Conservation (phyloP, 2,797 vertebrate genomes). For the Nannoperca australis region DNA sequence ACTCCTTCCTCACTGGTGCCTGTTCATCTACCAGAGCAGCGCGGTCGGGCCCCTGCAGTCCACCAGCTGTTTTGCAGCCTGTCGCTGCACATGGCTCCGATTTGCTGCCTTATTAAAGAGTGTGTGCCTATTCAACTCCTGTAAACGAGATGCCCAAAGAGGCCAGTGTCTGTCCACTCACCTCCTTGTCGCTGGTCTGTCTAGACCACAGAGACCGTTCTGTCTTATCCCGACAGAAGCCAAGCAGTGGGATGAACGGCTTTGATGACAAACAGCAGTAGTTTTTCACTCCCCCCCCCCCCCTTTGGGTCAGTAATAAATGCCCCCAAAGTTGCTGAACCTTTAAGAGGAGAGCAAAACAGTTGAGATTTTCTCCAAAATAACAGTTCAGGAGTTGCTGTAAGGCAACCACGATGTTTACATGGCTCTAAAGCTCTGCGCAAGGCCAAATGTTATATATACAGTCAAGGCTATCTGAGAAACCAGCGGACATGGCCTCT, state of each 20-base stretch:
- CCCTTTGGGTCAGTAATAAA: neutral
- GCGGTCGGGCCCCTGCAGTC: conserved; percentile 3
- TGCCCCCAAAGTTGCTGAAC: conserved; percentile 46
- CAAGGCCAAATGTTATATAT: conserved; percentile 85
- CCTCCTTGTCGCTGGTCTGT: conserved; percentile 74
- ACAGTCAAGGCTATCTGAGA: conserved; percentile 83
- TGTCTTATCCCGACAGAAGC: conserved; percentile 58
- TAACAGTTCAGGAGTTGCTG: conserved; percentile 76
- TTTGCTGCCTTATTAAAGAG: conserved; percentile 76
- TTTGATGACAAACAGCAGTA: conserved; percentile 64
- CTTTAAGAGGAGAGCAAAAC: conserved; percentile 40
- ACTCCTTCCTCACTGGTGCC: conserved; percentile 42
- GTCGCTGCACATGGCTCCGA: conserved; percentile 64
- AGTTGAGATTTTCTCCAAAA: conserved; percentile 66
- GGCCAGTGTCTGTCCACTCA: conserved; percentile 69
- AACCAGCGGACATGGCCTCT: conserved; percentile 81
- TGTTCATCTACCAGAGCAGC: conserved; percentile 43
- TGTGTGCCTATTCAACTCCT: conserved; percentile 57
- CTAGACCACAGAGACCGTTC: conserved; percentile 73
- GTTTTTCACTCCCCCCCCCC: conserved; percentile 49
- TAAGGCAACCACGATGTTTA: conserved; percentile 81
- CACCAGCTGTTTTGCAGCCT: conserved; percentile 54
- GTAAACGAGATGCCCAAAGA: conserved; percentile 70
- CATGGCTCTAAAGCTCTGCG: conserved; percentile 76
- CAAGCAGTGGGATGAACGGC: conserved; percentile 51